Evolutionary conservation across 2,888 invertebrate species (phyloP).

Genomic region (Rotaria socialis): DNA sequence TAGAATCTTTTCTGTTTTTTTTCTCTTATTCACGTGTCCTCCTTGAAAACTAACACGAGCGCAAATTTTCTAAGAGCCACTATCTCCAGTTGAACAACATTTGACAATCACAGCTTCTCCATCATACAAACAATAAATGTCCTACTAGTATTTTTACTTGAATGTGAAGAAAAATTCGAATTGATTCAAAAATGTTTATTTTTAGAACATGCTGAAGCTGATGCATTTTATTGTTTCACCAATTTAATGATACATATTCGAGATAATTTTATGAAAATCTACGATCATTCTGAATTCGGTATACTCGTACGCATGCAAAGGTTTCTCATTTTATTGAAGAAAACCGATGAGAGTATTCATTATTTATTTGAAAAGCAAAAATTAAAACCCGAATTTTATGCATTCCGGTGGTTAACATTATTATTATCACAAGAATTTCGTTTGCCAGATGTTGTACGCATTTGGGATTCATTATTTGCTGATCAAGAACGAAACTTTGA

Average conservation of each 20-base stretch:
- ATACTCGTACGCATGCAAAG: conserved; percentile 70
- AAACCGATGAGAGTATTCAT: conserved; percentile 74
- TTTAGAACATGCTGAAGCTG: conserved; percentile 84
- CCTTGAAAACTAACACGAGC: too few relatives aligned
- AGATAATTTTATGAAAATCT: conserved; percentile 83
- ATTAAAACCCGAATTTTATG: conserved; percentile 88
- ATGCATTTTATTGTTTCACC: conserved; percentile 95
- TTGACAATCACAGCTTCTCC: too few relatives aligned
- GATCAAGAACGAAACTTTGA: conserved; percentile 39
- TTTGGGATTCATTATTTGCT: conserved; percentile 45
- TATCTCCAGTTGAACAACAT: too few relatives aligned
- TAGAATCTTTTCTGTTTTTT: too few relatives aligned
- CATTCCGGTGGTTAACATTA: conserved; percentile 92
- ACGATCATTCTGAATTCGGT: conserved; percentile 82
- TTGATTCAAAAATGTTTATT: too few relatives aligned
- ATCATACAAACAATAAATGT: too few relatives aligned
- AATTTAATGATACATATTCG: conserved; percentile 90
- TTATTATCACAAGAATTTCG: conserved; percentile 93
- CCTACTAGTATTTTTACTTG: too few relatives aligned
- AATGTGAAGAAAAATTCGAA: too few relatives aligned
- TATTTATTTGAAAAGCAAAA: conserved; percentile 74
- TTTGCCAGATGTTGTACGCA: conserved; percentile 65
- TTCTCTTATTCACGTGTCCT: too few relatives aligned
- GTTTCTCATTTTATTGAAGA: conserved; percentile 72
- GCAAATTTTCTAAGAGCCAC: too few relatives aligned